Conservation (phyloP, 2,888 invertebrate genomes). For the Ochropleura plecta region DNA sequence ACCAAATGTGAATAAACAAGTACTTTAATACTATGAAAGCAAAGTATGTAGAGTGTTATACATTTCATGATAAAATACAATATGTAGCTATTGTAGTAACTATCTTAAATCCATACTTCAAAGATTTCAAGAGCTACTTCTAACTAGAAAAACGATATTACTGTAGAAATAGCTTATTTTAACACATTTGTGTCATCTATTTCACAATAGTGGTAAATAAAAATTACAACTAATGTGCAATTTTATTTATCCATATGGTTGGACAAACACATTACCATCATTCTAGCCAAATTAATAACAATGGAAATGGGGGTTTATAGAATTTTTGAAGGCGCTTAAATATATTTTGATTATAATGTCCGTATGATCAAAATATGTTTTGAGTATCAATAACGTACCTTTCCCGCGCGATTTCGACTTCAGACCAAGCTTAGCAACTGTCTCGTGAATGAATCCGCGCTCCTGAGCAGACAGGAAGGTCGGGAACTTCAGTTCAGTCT, state of each 20-base stretch:
- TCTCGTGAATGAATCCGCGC: slow-evolving; percentile 94
- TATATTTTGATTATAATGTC: neutral
- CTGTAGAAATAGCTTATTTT: neutral
- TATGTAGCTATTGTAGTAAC: neutral
- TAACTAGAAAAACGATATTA: neutral
- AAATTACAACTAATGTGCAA: neutral
- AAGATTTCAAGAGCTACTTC: neutral
- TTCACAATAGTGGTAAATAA: slow-evolving; percentile 38
- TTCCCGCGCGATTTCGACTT: slow-evolving; percentile 96
- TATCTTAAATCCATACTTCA: neutral
- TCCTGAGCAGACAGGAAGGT: slow-evolving; percentile 94
- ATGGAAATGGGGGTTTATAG: neutral
- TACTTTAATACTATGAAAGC: neutral
- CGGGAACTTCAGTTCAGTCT: slow-evolving; percentile 91
- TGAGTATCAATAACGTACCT: slow-evolving; percentile 84
- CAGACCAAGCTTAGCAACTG: slow-evolving; percentile 92
- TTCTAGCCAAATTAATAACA: neutral
- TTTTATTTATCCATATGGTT: neutral
- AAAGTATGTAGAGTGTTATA: neutral
- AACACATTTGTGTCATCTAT: neutral
- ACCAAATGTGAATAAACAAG: neutral
- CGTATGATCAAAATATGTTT: slow-evolving; percentile 30
- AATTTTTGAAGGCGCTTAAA: neutral
- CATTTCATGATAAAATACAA: neutral
- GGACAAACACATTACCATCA: neutral